phyloP scores from a whole-genome alignment of 2,888 invertebrate species.

The Pyrochroa serraticornis region DNA sequence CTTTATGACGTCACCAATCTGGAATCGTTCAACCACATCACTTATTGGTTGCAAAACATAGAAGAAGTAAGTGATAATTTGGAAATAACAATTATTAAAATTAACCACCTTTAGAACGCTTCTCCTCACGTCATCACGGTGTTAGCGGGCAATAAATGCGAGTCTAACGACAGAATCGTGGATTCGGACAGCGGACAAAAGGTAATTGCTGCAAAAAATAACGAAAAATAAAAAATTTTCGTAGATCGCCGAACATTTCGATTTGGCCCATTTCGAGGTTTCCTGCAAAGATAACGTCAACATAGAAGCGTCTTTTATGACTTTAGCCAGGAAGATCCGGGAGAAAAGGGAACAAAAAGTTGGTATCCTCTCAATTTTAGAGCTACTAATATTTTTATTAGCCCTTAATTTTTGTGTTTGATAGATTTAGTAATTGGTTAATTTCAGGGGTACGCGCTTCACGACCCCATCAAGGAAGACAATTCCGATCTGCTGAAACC shows the following conservation, averaged over 20 bases:
- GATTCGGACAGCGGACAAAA: constrained; percentile 82
- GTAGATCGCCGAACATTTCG: constrained; percentile 85
- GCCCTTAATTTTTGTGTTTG: constrained; percentile 1
- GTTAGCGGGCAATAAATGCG: constrained; percentile 85
- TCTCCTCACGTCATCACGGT: constrained; percentile 87
- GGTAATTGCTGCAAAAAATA: constrained; percentile 58
- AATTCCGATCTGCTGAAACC: constrained; percentile 40
- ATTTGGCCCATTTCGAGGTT: constrained; percentile 87
- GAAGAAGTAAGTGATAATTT: constrained; percentile 70
- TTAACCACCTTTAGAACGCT: constrained; percentile 69
- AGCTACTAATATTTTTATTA: not conserved
- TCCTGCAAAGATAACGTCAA: constrained; percentile 87
- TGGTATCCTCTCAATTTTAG: not conserved
- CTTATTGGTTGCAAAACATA: constrained; percentile 89
- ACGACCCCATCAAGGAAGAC: constrained; percentile 42
- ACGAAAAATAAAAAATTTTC: constrained; percentile 41
- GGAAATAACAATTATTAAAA: constrained; percentile 17
- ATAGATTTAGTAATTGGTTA: not conserved
- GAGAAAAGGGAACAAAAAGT: constrained; percentile 78
- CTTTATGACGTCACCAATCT: constrained; percentile 91
- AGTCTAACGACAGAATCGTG: constrained; percentile 76
- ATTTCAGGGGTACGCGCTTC: constrained; percentile 46
- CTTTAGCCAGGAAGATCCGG: constrained; percentile 80
- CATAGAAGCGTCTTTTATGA: constrained; percentile 82
- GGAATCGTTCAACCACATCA: constrained; percentile 88